Conservation (phyloP, 1,140 invertebrate species). For the Cardiocondyla obscurior region DNA sequence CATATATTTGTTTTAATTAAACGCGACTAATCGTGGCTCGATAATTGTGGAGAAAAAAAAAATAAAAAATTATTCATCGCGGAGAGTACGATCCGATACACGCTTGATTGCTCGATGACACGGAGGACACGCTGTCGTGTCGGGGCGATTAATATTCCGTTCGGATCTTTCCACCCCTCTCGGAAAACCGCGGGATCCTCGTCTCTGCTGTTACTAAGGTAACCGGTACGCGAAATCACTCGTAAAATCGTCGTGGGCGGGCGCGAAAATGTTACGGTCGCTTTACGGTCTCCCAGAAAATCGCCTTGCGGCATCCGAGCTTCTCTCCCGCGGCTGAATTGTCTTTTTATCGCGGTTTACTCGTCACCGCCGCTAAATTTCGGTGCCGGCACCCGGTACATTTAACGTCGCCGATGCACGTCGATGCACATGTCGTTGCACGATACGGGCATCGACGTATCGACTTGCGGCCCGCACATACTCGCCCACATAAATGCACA, state of each 20-base stretch:
- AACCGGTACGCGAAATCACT: conserved; percentile 66
- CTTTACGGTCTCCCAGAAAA: conserved; percentile 55
- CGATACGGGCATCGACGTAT: conserved; percentile 32
- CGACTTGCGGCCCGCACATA: conserved; percentile 7
- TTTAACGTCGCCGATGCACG: conserved; percentile 37
- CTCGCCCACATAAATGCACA: not conserved
- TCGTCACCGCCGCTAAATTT: conserved; percentile 49
- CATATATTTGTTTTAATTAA: not conserved
- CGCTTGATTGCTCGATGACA: not conserved
- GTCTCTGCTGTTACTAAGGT: conserved; percentile 52
- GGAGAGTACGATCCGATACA: no score
- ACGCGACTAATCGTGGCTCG: not conserved
- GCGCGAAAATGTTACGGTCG: conserved; percentile 21
- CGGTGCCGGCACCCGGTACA: conserved; percentile 22
- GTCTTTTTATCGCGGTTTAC: conserved; percentile 57
- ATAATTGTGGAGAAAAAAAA: not conserved
- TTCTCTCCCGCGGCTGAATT: conserved; percentile 44
- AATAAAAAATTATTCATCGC: not conserved
- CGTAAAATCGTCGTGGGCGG: conserved; percentile 55
- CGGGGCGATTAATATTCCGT: conserved; percentile 39
- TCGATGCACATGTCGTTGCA: conserved; percentile 50
- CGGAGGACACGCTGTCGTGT: not conserved
- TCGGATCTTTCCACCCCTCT: conserved; percentile 11
- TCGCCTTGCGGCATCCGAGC: conserved; percentile 11
- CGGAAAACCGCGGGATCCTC: conserved; percentile 49